Evolutionary conservation across 2,113 vertebrate genomes (phyloP), one percentile per base, ranked within the genome.

Genomic region (Aplodontia rufa): DNA sequence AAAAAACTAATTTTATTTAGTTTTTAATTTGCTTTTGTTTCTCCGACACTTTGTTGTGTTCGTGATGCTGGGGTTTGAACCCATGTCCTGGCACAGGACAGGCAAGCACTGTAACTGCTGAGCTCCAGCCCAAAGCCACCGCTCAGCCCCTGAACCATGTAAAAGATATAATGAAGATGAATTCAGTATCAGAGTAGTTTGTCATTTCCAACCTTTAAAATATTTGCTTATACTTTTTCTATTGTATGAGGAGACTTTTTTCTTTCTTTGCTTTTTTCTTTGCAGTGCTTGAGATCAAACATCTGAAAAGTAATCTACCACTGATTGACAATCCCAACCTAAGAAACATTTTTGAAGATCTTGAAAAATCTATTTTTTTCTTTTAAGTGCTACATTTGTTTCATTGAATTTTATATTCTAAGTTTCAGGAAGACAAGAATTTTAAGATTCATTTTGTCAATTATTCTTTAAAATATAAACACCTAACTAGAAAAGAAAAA

Each of bases 401-500:
- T 85, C 13, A 69, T 1, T 53, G 35, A 69, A 55, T 74, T 87
- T 74, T 69, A 47, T 66, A 79, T 28, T 51, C 81, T 17, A 80
- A 60, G 9, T 58, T 71, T 93, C 5, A 45, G 19, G 37, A 55
- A 93, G 6, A 51, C 71, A 60, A 8, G 11, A 62, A 69, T 78
- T 85, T 96, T 49, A 68, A 82, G 4, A 89, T 37, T 82, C 2
- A 45, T 80, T 58, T 69, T 30, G 20, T 53, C 51, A 79, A 90
- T 94, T 86, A 26, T 37, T 69, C 92, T 87, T 60, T 3, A 79
- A 96, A 93, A 14, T n/a, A 30, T 47, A 68, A 90, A 88, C 53
- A 20, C 16, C 76, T 93, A 94, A 83, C 37, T 51, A 81, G 13
- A 26, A 93, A 86, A 35, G 24, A 14, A 58, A 87, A 62, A 74